Percentiles rank a stretch among this genome's conserved stretches.
These are phyloP conservation scores for Megaustenia siamemsis DNA, from an alignment of 2,888 invertebrate genomes.

Conservation along the genomic window DNA sequence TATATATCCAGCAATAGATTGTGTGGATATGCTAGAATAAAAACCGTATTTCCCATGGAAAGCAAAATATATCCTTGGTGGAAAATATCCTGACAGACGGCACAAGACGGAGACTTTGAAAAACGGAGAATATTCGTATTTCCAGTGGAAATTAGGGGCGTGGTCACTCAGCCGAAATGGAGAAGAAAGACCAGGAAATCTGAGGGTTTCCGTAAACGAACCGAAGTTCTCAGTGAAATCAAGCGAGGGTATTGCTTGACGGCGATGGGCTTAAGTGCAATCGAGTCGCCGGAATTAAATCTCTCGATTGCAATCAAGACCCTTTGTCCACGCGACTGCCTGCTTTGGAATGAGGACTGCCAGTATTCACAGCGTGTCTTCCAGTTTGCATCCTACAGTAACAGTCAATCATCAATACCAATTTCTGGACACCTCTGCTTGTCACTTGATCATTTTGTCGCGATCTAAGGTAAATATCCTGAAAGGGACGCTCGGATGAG, in stretches of 20 bases:
- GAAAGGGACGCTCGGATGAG: no score
- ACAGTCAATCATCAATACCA: conserved; percentile 22
- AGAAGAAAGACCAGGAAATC: neutral
- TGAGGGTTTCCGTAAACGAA: neutral
- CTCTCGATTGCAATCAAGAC: conserved; percentile 47
- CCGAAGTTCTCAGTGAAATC: neutral
- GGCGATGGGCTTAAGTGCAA: conserved; percentile 39
- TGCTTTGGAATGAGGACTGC: neutral
- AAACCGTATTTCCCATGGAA: no score
- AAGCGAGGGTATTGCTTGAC: neutral
- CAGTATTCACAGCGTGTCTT: neutral
- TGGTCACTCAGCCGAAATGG: neutral
- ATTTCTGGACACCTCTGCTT: neutral
- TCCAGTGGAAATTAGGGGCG: neutral
- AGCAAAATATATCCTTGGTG: no score
- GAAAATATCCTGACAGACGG: no score
- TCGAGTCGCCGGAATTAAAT: conserved; percentile 9
- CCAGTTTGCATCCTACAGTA: neutral
- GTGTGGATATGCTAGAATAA: no score
- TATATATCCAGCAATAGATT: no score
- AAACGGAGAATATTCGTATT: no score
- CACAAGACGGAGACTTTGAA: no score
- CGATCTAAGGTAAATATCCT: neutral
- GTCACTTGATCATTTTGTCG: neutral
- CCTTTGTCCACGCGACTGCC: conserved; percentile 39